phyloP scores from a whole-genome alignment of 2,888 invertebrate species.

The Limnephilus lunatus region DNA sequence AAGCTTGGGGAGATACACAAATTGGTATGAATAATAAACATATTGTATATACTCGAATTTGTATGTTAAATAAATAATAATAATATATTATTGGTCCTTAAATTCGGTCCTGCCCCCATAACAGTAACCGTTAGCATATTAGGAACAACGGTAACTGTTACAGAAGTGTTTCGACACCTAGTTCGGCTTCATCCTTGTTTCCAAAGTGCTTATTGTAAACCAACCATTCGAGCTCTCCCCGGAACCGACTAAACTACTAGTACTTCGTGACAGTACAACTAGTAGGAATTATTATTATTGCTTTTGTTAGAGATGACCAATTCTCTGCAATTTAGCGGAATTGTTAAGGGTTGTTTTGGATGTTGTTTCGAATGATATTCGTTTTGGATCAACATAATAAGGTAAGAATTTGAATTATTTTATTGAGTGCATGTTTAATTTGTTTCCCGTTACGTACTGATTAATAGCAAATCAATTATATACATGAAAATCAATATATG shows the following conservation, averaged over 20 bases:
- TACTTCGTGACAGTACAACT: background rate
- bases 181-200: background rate
- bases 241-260: background rate
- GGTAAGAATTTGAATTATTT: background rate
- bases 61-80: too few species aligned
- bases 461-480: too few species aligned
- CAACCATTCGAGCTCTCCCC: background rate
- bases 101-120: background rate
- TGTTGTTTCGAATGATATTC: background rate
- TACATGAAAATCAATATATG: too few species aligned
- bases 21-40: too few species aligned
- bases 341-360: background rate
- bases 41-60: too few species aligned
- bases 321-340: background rate
- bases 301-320: background rate
- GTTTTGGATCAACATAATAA: background rate
- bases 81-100: background rate
- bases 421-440: too few species aligned
- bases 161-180: background rate
- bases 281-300: background rate
- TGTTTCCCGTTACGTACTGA: too few species aligned
- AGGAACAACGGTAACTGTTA: background rate
- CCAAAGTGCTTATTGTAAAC: constrained; percentile 2
- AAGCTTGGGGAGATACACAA: too few species aligned
- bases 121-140: background rate